Evolutionary conservation across 2,113 vertebrate genomes (phyloP), one percentile per base, ranked within the genome.

Genomic region (Phoenicopterus ruber): DNA sequence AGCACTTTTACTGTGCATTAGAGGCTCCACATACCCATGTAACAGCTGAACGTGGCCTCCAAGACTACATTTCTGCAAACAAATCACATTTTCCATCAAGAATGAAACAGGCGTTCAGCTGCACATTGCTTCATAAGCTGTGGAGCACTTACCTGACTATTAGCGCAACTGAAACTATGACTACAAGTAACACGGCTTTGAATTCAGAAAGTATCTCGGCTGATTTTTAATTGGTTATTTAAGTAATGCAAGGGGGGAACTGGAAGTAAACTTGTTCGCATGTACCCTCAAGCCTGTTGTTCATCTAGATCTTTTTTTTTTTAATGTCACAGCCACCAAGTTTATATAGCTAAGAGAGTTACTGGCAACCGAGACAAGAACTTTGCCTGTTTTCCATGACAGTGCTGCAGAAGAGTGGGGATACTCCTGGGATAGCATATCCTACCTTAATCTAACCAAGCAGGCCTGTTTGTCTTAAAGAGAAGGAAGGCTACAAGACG

Each of bases 21-120:
- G 50, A 62, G 36, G 58, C 36, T 71, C 83, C 0, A 0, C 78
- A 54, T n/a, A 87, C 25, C 44, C 32, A 0, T 46, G 21, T 66
- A 94, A 94, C 54, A 82, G 77, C 70, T 82, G 77, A 93, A 87
- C 19, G 9, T 11, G 36, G 34, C 72, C 86, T 86, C 76, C 82
- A 95, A 69, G 76, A 63, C 55, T n/a, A 80, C 13, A 2, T 38
- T 94, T 90, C 93, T 89, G 70, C 1, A 28, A 93, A 69, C 19
- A 87, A 91, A 94, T 77, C 69, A 63, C 58, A 66, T 87, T 92
- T 94, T 89, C 81, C 86, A 82, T 34, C 31, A 79, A 79, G 73
- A 94, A 91, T 87, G 21, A 40, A 94, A 92, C 1, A 2, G 36
- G 16, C 7, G 2, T 38, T 95, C 57, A 77, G 77, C 69, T 82